phyloP scores from a whole-genome alignment of 2,797 vertebrate genomes.

The Microcaecilia unicolor region DNA sequence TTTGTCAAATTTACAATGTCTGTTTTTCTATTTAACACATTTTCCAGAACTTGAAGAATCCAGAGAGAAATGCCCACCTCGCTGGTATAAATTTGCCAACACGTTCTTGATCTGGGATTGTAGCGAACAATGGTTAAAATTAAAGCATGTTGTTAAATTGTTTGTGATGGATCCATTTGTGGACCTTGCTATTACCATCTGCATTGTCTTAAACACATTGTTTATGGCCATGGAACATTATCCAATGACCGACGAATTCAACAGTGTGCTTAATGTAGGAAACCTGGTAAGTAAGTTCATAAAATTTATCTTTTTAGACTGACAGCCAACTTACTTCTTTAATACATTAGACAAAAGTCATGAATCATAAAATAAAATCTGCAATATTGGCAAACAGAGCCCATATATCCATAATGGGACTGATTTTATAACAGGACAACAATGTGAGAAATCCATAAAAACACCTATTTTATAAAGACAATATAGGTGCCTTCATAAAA shows the following conservation, averaged over 20 bases:
- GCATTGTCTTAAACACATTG: slow-evolving; percentile 90
- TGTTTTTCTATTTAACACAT: neutral
- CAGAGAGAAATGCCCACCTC: slow-evolving; percentile 81
- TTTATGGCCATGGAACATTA: slow-evolving; percentile 98
- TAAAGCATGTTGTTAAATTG: slow-evolving; percentile 70
- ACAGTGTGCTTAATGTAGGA: slow-evolving; percentile 59
- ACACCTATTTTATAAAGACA: no score
- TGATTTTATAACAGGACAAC: no score
- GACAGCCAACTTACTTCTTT: neutral
- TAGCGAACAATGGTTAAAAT: slow-evolving; percentile 75
- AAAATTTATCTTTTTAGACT: neutral
- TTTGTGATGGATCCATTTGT: slow-evolving; percentile 93
- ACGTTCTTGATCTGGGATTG: slow-evolving; percentile 91
- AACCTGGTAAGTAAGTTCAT: slow-evolving; percentile 70
- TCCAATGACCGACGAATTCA: slow-evolving; percentile 58
- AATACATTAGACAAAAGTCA: no score
- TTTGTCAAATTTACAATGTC: neutral
- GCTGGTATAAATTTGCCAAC: slow-evolving; percentile 83
- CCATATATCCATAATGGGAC: no score
- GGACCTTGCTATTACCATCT: slow-evolving; percentile 88
- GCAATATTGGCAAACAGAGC: no score
- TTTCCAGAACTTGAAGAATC: slow-evolving; percentile 84
- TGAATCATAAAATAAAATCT: no score
- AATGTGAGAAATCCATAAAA: no score
- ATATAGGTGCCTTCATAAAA: no score